These are phyloP conservation scores for Lepidocolaptes lacrymiger DNA, from an alignment of 2,797 vertebrate species.

Conservation along the genomic window DNA sequence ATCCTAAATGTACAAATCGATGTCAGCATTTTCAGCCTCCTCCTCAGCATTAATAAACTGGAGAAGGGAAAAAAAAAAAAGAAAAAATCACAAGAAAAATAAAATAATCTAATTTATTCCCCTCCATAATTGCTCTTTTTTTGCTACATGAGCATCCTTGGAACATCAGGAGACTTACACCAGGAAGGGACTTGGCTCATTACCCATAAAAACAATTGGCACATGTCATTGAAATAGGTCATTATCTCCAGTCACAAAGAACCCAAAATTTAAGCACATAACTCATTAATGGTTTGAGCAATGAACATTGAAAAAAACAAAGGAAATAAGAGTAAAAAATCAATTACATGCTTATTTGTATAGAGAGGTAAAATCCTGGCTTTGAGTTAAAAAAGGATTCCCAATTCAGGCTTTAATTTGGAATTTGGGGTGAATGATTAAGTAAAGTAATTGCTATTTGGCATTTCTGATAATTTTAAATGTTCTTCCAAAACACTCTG, in stretches of 20 bases:
- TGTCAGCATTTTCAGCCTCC: not conserved
- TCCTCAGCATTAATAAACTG: not conserved
- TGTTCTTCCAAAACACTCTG: not conserved
- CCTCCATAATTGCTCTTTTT: not conserved
- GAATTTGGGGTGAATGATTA: not conserved
- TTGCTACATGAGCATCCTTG: not conserved
- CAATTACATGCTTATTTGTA: not conserved
- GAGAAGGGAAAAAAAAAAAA: not conserved
- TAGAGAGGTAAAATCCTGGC: not conserved
- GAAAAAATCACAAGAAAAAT: not conserved
- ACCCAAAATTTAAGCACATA: not conserved
- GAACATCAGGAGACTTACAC: not conserved
- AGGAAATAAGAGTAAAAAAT: not conserved
- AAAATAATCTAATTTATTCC: not conserved
- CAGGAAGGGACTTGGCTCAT: conserved; percentile 7
- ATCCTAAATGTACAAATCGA: not conserved
- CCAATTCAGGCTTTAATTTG: not conserved
- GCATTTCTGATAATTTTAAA: not conserved
- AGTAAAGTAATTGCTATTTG: not conserved
- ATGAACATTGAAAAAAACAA: not conserved
- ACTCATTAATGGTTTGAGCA: not conserved
- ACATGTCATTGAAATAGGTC: not conserved
- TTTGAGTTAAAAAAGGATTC: not conserved
- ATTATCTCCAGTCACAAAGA: conserved; percentile 19
- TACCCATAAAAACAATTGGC: conserved; percentile 21